Evolutionary conservation across 1,140 invertebrate species (phyloP).

Genomic region (Linepithema humile): DNA sequence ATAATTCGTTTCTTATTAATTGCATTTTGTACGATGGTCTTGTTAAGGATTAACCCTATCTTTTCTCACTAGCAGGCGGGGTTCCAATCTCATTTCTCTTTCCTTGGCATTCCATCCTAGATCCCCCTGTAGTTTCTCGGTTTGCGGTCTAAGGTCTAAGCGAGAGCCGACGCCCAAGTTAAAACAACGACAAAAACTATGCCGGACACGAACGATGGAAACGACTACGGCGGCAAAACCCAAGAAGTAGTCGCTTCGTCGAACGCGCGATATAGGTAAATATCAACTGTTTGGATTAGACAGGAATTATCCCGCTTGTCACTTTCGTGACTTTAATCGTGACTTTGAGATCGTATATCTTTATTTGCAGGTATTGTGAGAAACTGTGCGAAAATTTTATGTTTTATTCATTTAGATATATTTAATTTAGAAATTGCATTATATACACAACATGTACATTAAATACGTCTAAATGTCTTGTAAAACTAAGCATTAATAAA

Average conservation of each 20-base stretch:
- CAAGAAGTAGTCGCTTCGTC: background rate
- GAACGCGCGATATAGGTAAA: constrained; percentile 26
- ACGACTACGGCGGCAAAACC: background rate
- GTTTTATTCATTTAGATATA: no score
- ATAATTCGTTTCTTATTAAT: background rate
- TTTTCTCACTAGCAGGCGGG: background rate
- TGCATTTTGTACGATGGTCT: background rate
- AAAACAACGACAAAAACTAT: constrained; percentile 29
- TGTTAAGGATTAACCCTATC: background rate
- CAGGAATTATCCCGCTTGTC: constrained; percentile 1
- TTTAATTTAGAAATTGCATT: no score
- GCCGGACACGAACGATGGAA: background rate
- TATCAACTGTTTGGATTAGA: constrained; percentile 24
- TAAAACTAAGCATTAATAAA: no score
- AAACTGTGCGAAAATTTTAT: background rate
- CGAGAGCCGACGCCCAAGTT: constrained; percentile 10
- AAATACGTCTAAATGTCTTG: no score
- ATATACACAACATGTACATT: no score
- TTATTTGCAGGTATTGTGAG: background rate
- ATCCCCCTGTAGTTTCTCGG: constrained; percentile 21
- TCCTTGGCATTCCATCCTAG: constrained; percentile 57
- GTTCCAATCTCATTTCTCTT: constrained; percentile 33
- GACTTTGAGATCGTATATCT: background rate
- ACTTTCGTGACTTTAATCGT: background rate
- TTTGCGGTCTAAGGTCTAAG: constrained; percentile 16